Evolutionary conservation across 2,888 invertebrate genomes (phyloP), one percentile per base, ranked within the genome.

Genomic region (Leucoma salicis): DNA sequence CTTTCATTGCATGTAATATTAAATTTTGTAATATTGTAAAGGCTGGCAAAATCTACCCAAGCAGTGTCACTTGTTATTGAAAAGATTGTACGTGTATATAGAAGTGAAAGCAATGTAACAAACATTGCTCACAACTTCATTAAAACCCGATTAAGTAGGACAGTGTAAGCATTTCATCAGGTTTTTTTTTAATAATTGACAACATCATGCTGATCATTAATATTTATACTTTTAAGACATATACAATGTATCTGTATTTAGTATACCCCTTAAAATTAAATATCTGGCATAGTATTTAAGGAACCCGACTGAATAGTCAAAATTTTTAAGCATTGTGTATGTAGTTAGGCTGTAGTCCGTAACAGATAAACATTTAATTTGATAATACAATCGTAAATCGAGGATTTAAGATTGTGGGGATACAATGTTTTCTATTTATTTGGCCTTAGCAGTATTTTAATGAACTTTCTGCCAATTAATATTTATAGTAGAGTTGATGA

Each of bases 301-400:
- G 70, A 80, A 83, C 76, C 83, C 82, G 88, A 88, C 88, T 89
- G 88, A 89, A 88, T 89, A 88, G 88, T 89, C 88, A 89, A 77
- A 80, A 75, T 79, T 83, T 78, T 76, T 85, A 82, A 82, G 78
- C 76, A 78, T 77, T 75, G 75, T 81, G 70, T 77, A 79, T 54
- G 69, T 72, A 77, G 64, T 62, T 76, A 80, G 74, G 62, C 47
- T 44, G 60, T 81, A 78, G 76, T 66, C 51, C 56, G 63, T 62
- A 64, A 65, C 76, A 78, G 71, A 61, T 63, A 66, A 57, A 70
- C 66, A 69, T 74, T 74, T 63, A 8, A 74, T 61, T 75, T 56
- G 53, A 49, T 36, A 36, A 36, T 35, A n/a, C n/a, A 35, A 35
- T 38, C 46, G 48, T 46, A 48, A 53, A 49, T 41, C 48, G 52